phyloP scores from a whole-genome alignment of 2,888 invertebrate genomes.

The Pachycephus smyrnensis region DNA sequence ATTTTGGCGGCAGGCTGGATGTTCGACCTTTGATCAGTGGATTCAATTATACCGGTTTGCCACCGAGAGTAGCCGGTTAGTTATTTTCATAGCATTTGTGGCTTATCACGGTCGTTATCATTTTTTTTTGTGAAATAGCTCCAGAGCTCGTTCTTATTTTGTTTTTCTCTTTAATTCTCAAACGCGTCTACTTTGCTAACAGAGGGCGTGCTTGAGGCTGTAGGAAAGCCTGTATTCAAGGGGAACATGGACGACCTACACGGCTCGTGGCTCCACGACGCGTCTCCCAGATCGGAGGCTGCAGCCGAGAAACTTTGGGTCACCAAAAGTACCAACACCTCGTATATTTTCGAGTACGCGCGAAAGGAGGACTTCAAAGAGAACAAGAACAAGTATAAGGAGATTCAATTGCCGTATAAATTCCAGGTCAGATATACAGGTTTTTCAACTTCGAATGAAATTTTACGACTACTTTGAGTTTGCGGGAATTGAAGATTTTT shows the following conservation, averaged over 20 bases:
- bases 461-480: too few species aligned
- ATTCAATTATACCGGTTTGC: constrained; percentile 52
- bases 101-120: not conserved
- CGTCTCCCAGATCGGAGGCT: constrained; percentile 69
- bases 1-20: constrained; percentile 49
- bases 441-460: not conserved
- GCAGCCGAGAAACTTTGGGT: constrained; percentile 84
- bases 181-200: constrained; percentile 20
- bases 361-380: constrained; percentile 73
- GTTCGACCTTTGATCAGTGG: constrained; percentile 49
- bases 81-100: constrained; percentile 1
- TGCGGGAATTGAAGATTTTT: constrained; percentile 1
- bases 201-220: constrained; percentile 91
- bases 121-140: not conserved
- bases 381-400: constrained; percentile 69
- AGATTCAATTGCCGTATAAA: constrained; percentile 57
- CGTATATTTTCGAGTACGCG: constrained; percentile 81
- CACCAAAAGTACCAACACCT: constrained; percentile 81
- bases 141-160: too few species aligned
- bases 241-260: constrained; percentile 81
- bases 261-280: constrained; percentile 90
- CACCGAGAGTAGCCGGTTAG: constrained; percentile 54
- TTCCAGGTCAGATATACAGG: constrained; percentile 66
- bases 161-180: constrained; percentile 29
- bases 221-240: constrained; percentile 94